A percentile compares a stretch with the other conserved stretches of the same genome.
These are phyloP conservation scores for Scaptomyza polygonia DNA, from an alignment of 2,888 invertebrate genomes.

Conservation along the genomic window DNA sequence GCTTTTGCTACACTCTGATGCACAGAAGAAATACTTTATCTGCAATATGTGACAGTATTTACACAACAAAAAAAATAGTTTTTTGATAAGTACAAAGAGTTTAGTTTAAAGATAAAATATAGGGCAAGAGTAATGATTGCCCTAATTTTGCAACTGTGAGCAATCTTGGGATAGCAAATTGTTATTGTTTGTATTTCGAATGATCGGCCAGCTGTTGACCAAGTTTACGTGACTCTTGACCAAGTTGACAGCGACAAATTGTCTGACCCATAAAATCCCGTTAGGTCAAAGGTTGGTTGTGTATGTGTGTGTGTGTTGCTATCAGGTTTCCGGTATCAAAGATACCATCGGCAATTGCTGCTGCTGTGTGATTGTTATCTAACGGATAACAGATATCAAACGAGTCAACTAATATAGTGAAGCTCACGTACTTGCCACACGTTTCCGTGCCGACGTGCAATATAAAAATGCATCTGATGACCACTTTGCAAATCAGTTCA, in stretches of 20 bases:
- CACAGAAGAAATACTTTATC: too few relatives aligned
- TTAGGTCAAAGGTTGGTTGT: constrained; percentile 14
- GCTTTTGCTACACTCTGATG: too few relatives aligned
- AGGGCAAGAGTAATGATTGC: too few relatives aligned
- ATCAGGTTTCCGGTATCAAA: constrained; percentile 44
- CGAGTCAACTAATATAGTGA: constrained; percentile 58
- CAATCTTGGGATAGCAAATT: neutral
- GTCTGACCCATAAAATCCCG: constrained; percentile 28
- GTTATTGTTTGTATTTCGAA: constrained; percentile 5
- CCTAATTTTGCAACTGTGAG: neutral
- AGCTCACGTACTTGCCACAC: constrained; percentile 63
- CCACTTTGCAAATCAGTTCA: constrained; percentile 72
- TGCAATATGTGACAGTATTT: neutral
- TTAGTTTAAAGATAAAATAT: too few relatives aligned
- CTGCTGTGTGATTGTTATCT: constrained; percentile 40
- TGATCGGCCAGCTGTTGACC: constrained; percentile 28
- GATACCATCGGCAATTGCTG: constrained; percentile 30
- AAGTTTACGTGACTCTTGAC: constrained; percentile 56
- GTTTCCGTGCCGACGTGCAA: constrained; percentile 69
- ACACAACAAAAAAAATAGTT: too few relatives aligned
- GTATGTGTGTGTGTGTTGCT: constrained; percentile 7
- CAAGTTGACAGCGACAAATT: constrained; percentile 13
- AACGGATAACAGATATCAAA: constrained; percentile 30
- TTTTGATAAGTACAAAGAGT: too few relatives aligned
- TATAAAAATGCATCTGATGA: constrained; percentile 70